Evolutionary conservation across 1,140 invertebrate genomes (phyloP).

Genomic region (Laupala kohalensis): DNA sequence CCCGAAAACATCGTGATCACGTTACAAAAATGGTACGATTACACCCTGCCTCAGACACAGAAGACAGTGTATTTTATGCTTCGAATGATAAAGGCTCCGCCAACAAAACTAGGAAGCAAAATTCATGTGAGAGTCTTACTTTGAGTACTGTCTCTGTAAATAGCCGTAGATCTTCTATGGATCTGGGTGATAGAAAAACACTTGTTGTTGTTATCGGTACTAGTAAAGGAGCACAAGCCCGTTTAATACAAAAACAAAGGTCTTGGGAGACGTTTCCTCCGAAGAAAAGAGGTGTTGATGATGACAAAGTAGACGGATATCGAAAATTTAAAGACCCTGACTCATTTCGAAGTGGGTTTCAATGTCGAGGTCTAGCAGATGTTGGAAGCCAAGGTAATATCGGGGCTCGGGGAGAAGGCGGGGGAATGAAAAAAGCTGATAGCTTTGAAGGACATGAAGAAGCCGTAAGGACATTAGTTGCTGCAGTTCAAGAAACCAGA

Average conservation of each 20-base stretch:
- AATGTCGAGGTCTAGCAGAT: background rate
- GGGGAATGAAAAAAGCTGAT: conserved; percentile 43
- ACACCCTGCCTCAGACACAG: conserved; percentile 45
- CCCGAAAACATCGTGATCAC: conserved; percentile 13
- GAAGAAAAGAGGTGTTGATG: conserved; percentile 27
- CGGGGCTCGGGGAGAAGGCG: conserved; percentile 17
- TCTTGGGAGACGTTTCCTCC: conserved; percentile 53
- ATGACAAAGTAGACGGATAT: conserved; percentile 2
- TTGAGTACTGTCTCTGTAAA: conserved; percentile 16
- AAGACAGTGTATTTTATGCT: conserved; percentile 41
- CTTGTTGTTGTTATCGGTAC: conserved; percentile 33
- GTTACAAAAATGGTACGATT: conserved; percentile 20
- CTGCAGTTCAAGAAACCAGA: conserved; percentile 53
- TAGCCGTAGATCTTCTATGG: conserved; percentile 13
- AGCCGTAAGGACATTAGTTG: conserved; percentile 52
- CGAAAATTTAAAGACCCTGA: conserved; percentile 23
- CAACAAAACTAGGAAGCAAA: conserved; percentile 17
- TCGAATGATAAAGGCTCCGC: background rate
- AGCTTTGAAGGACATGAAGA: conserved; percentile 58
- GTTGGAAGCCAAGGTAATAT: conserved; percentile 13
- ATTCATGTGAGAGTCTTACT: conserved; percentile 22
- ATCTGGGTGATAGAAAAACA: conserved; percentile 30
- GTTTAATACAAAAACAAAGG: conserved; percentile 43
- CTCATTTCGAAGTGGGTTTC: conserved; percentile 24
- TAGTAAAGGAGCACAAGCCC: conserved; percentile 25